These are phyloP conservation scores for Crocodylus rhombifer DNA, from an alignment of 2,797 vertebrate species.

Conservation along the genomic window DNA sequence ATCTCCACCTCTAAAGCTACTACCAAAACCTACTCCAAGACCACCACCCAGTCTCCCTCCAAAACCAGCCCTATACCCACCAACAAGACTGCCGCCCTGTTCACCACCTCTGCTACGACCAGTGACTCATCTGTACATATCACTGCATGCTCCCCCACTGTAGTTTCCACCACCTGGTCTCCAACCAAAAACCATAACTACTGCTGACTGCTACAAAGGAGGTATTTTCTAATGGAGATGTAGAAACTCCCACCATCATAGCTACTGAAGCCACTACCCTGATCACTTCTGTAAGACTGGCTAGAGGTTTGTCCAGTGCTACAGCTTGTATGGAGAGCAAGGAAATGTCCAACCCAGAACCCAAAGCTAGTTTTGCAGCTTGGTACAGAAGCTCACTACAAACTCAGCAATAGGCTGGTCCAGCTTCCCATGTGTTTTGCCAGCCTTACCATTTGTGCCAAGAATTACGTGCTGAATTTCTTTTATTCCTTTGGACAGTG, in stretches of 20 bases:
- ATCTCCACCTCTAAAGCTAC: slow-evolving; percentile 55
- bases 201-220: slow-evolving; percentile 6
- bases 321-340: slow-evolving; percentile 53
- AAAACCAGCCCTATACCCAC: neutral
- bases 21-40: neutral
- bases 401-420: slow-evolving; percentile 16
- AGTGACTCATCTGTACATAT: slow-evolving; percentile 40
- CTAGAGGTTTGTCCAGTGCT: slow-evolving; percentile 55
- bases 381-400: accelerated
- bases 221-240: slow-evolving; percentile 47
- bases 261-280: neutral
- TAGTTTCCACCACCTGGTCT: slow-evolving; percentile 24
- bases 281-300: slow-evolving; percentile 45
- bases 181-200: no score
- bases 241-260: slow-evolving; percentile 23
- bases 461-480: slow-evolving; percentile 68
- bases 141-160: neutral
- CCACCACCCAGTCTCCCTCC: neutral
- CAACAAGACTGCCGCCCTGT: neutral
- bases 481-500: slow-evolving; percentile 10
- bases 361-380: neutral
- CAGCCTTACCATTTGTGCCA: neutral
- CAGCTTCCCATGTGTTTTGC: slow-evolving; percentile 61
- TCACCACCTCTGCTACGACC: neutral
- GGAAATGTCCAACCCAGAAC: neutral